Evolutionary conservation across 2,888 invertebrate species (phyloP).

Genomic region (Hypercompe scribonia): DNA sequence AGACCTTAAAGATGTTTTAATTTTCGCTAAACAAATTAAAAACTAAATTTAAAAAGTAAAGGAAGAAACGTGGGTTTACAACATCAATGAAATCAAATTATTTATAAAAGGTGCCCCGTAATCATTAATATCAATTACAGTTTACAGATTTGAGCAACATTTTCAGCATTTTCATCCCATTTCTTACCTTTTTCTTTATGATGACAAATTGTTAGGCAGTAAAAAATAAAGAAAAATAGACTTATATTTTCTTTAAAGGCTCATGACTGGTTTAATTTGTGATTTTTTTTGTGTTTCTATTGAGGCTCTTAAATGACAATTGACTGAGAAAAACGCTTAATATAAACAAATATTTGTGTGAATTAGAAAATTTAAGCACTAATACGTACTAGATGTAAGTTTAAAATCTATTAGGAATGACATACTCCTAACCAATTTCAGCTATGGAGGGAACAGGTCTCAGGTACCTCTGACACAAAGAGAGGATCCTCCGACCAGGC

Average conservation of each 20-base stretch:
- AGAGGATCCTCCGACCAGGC: too few relatives aligned
- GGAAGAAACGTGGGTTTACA: neutral
- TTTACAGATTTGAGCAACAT: neutral
- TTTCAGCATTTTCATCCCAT: neutral
- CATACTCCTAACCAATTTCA: too few relatives aligned
- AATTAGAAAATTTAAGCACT: too few relatives aligned
- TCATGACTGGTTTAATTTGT: neutral
- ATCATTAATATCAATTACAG: conserved; percentile 7
- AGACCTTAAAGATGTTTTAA: conserved; percentile 22
- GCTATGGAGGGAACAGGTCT: too few relatives aligned
- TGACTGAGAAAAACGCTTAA: too few relatives aligned
- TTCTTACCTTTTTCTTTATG: neutral
- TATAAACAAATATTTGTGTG: neutral
- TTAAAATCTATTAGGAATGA: too few relatives aligned
- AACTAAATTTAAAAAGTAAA: conserved; percentile 32
- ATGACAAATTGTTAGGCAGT: neutral
- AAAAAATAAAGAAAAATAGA: neutral
- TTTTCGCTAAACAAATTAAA: conserved; percentile 22
- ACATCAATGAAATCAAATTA: conserved; percentile 2
- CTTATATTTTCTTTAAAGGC: neutral
- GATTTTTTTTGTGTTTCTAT: too few relatives aligned
- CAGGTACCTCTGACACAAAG: too few relatives aligned
- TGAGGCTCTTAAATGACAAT: too few relatives aligned
- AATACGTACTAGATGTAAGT: too few relatives aligned
- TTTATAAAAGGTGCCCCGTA: neutral